Evolutionary conservation across 2,113 vertebrate species (phyloP).

Genomic region (Xenotilapia leptura): DNA sequence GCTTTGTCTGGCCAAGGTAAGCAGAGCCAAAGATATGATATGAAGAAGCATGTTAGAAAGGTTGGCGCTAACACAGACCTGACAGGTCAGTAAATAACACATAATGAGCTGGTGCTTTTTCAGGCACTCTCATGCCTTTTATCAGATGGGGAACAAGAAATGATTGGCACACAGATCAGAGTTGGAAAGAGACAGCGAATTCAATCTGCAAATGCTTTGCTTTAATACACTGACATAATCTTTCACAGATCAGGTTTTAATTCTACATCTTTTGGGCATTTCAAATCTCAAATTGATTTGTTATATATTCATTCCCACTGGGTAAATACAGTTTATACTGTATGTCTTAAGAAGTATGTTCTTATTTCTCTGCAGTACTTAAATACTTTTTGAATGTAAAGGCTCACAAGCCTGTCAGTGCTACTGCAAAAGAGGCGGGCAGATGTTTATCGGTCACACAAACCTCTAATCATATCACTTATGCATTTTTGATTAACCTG

Average conservation of each 20-base stretch:
- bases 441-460: neutral
- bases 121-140: neutral
- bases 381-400: neutral
- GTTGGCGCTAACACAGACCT: neutral
- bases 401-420: neutral
- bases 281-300: neutral
- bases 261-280: neutral
- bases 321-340: neutral
- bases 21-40: neutral
- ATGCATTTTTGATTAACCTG: neutral
- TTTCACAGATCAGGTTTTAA: neutral
- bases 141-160: neutral
- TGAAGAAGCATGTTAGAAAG: neutral
- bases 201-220: neutral
- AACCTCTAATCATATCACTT: neutral
- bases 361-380: neutral
- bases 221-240: neutral
- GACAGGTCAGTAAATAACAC: conserved; percentile 35
- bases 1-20: neutral
- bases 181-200: neutral
- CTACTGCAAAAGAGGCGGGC: neutral
- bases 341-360: neutral
- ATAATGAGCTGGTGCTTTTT: conserved; percentile 19
- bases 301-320: neutral
- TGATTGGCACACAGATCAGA: neutral